Percentiles rank a stretch among this genome's conserved stretches.
These are phyloP conservation scores for Drosophila takahashii DNA, from an alignment of 1,140 invertebrate species.

Conservation along the genomic window DNA sequence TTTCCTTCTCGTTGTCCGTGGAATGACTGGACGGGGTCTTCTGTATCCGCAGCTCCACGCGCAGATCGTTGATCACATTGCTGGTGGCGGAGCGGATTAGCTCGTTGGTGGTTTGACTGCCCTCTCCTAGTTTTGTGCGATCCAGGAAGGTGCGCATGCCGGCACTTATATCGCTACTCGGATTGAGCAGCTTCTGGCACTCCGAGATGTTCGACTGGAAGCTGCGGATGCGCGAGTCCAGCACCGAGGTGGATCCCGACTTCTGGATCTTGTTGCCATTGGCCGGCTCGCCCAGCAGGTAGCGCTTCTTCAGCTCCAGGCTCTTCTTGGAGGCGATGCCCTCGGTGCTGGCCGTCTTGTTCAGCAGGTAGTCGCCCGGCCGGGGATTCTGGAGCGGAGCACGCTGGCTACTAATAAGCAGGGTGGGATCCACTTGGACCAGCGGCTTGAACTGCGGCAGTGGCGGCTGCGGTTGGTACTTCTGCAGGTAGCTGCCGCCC, in stretches of 20 bases:
- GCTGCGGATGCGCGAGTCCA: constrained; percentile 93
- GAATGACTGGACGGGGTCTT: constrained; percentile 75
- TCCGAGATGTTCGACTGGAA: constrained; percentile 94
- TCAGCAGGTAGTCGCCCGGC: constrained; percentile 90
- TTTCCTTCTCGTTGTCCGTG: constrained; percentile 83
- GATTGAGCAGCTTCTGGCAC: constrained; percentile 94
- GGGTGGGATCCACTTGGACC: constrained; percentile 84
- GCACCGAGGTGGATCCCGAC: constrained; percentile 93
- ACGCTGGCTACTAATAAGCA: constrained; percentile 68
- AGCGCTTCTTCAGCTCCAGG: constrained; percentile 93
- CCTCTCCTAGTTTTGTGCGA: constrained; percentile 70
- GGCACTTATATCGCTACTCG: constrained; percentile 90
- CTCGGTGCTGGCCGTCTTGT: constrained; percentile 92
- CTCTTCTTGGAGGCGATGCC: constrained; percentile 94
- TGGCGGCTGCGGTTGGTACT: constrained; percentile 83
- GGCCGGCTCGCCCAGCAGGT: constrained; percentile 88
- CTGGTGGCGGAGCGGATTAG: constrained; percentile 77
- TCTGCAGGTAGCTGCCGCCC: constrained; percentile 72
- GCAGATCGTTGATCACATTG: constrained; percentile 77
- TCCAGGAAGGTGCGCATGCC: constrained; percentile 90
- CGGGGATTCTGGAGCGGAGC: constrained; percentile 85
- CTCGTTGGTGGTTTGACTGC: constrained; percentile 41
- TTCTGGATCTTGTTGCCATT: constrained; percentile 89
- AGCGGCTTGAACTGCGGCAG: constrained; percentile 86
- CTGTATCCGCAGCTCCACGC: constrained; percentile 76